Evolutionary conservation across 2,113 vertebrate species (phyloP).

Genomic region (Eublepharis macularius): DNA sequence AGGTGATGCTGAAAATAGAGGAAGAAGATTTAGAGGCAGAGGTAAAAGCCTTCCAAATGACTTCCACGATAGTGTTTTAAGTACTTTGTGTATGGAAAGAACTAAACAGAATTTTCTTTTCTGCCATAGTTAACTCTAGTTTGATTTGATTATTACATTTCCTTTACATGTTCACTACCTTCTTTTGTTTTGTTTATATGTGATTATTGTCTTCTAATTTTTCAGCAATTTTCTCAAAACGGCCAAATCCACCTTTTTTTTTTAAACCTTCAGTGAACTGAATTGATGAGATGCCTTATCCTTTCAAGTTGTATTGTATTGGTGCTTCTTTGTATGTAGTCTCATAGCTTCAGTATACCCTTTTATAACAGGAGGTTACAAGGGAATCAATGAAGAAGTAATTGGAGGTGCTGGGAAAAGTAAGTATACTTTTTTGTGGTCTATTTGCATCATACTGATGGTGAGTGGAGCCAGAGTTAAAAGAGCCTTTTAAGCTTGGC

Average conservation of each 20-base stretch:
- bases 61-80: not conserved
- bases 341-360: constrained; percentile 5
- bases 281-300: too few relatives aligned
- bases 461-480: too few relatives aligned
- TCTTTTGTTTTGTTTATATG: not conserved
- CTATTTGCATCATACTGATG: not conserved
- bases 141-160: not conserved
- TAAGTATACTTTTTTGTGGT: constrained; percentile 51
- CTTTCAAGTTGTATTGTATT: too few relatives aligned
- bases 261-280: not conserved
- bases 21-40: constrained; percentile 41
- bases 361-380: constrained; percentile 68
- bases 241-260: not conserved
- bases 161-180: too few relatives aligned
- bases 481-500: too few relatives aligned
- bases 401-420: constrained; percentile 60
- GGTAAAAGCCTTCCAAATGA: constrained; percentile 8
- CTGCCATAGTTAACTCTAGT: not conserved
- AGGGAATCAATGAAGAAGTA: constrained; percentile 65
- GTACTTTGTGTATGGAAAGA: not conserved
- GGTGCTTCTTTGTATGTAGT: too few relatives aligned
- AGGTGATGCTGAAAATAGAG: constrained; percentile 48
- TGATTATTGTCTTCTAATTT: not conserved
- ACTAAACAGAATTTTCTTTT: not conserved
- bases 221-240: not conserved